Evolutionary conservation across 2,113 vertebrate genomes (phyloP).

Genomic region (Rhodinocichla rosea): DNA sequence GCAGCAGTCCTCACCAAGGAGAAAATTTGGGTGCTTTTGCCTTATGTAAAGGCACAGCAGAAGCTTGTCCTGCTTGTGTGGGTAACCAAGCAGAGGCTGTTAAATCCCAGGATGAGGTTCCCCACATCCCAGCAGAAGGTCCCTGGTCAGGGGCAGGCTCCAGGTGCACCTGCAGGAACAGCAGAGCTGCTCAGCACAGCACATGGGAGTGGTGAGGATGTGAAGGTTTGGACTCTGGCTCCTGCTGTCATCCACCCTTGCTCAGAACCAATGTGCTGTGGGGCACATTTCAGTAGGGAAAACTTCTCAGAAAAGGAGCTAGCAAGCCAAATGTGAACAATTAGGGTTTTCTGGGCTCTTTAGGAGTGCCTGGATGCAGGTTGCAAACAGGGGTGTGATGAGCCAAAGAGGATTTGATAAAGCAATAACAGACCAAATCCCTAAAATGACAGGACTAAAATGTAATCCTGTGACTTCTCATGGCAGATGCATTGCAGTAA

Average conservation of each 20-base stretch:
- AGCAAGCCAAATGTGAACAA: background rate
- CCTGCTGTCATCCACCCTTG: background rate
- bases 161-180: background rate
- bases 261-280: background rate
- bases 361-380: background rate
- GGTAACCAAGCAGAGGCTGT: background rate
- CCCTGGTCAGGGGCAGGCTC: background rate
- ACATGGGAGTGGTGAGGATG: rapidly evolving
- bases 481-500: background rate
- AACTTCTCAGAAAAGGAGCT: background rate
- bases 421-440: background rate
- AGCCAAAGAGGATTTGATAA: background rate
- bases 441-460: background rate
- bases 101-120: background rate
- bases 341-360: background rate
- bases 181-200: background rate
- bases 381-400: background rate
- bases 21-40: background rate
- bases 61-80: background rate
- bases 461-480: background rate
- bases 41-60: background rate
- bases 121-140: background rate
- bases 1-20: background rate
- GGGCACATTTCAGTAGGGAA: background rate
- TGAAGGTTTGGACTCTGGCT: rapidly evolving